Evolutionary conservation across 2,113 vertebrate species (phyloP).

Genomic region (Pomatorhinus ruficollis): DNA sequence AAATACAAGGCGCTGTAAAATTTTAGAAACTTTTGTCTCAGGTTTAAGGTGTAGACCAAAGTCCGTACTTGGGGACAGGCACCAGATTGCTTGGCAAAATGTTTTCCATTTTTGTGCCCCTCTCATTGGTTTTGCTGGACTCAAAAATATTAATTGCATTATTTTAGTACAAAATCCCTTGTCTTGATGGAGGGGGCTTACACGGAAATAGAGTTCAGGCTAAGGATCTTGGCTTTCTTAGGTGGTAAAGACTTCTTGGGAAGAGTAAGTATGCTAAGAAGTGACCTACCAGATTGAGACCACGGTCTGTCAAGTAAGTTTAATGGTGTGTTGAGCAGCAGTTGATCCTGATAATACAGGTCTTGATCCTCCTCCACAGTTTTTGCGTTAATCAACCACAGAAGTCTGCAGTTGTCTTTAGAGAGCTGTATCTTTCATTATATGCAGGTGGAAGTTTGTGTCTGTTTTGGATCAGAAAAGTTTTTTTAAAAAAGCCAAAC

Average conservation of each 20-base stretch:
- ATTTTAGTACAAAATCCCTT: not conserved
- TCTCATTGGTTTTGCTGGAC: not conserved
- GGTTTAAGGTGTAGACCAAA: not conserved
- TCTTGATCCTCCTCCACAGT: not conserved
- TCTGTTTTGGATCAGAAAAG: not conserved
- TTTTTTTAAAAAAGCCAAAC: not conserved
- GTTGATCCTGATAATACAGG: not conserved
- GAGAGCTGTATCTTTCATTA: not conserved
- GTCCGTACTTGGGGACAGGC: not conserved
- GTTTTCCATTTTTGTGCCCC: not conserved
- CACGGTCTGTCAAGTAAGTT: accelerated
- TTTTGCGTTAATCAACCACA: not conserved
- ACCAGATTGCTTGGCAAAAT: not conserved
- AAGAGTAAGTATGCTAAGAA: not conserved
- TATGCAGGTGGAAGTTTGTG: not conserved
- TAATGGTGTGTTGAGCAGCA: not conserved
- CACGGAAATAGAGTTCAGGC: not conserved
- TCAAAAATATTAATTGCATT: not conserved
- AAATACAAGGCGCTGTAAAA: not conserved
- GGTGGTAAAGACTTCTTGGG: not conserved
- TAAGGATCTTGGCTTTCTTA: not conserved
- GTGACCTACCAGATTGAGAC: not conserved
- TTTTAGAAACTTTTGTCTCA: not conserved
- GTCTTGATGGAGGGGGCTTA: not conserved
- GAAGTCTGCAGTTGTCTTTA: not conserved